phyloP scores from a whole-genome alignment of 2,113 vertebrate genomes.

The Lycocorax pyrrhopterus region DNA sequence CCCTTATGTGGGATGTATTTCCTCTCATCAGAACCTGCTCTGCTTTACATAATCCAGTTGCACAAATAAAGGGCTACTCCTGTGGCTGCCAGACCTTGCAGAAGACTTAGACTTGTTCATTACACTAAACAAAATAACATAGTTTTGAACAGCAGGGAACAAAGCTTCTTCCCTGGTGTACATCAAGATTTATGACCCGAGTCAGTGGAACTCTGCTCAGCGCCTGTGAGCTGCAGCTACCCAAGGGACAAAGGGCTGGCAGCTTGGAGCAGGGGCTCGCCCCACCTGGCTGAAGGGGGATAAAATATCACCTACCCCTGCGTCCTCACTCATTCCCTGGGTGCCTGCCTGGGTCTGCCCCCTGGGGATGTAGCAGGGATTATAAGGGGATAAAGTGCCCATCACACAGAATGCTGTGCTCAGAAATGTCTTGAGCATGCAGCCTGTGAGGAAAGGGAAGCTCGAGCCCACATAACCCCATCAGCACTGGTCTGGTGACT shows the following conservation, averaged over 20 bases:
- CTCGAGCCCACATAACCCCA: accelerated
- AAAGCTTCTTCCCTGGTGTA: neutral
- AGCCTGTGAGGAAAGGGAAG: neutral
- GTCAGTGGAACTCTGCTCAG: neutral
- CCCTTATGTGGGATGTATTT: accelerated
- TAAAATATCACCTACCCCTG: accelerated
- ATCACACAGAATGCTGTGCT: neutral
- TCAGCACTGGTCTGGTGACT: neutral
- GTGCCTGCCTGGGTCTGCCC: neutral
- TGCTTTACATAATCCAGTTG: neutral
- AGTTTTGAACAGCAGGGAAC: neutral
- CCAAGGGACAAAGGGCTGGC: neutral
- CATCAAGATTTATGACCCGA: neutral
- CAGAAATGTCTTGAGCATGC: neutral
- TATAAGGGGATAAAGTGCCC: neutral
- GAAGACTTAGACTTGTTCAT: neutral
- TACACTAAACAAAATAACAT: accelerated
- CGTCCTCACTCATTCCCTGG: accelerated
- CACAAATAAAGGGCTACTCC: neutral
- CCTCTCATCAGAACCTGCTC: neutral
- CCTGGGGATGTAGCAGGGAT: accelerated
- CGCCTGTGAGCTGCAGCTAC: accelerated
- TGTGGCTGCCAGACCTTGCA: neutral
- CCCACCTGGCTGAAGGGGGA: accelerated
- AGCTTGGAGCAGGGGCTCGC: neutral